Conservation (phyloP, 1,140 invertebrate species). For the Drepana arcuata region DNA sequence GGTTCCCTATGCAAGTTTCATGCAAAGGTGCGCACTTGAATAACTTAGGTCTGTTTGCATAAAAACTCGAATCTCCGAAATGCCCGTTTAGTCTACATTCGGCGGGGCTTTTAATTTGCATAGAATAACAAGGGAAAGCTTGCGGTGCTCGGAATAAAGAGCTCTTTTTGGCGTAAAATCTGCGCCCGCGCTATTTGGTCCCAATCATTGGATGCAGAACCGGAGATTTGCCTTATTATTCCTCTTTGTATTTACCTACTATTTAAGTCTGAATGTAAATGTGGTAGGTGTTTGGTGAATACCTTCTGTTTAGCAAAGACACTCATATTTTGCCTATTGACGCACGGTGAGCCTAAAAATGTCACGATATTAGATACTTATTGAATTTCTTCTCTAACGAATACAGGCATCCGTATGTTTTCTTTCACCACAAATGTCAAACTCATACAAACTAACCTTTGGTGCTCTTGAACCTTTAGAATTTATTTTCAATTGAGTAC, state of each 20-base stretch:
- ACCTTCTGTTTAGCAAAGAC: background rate
- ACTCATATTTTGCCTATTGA: background rate
- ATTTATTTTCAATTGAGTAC: too few relatives aligned
- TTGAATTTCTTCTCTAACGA: background rate
- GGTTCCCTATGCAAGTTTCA: conserved; percentile 51
- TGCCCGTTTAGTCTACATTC: conserved; percentile 48
- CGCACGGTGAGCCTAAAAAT: background rate
- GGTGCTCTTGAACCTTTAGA: too few relatives aligned
- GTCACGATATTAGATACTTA: background rate
- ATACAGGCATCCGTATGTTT: too few relatives aligned
- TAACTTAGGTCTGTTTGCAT: conserved; percentile 62
- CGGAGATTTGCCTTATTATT: conserved; percentile 6
- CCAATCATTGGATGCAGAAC: conserved; percentile 23
- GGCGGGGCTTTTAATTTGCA: conserved; percentile 49
- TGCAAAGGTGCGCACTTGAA: conserved; percentile 58
- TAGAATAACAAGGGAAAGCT: conserved; percentile 61
- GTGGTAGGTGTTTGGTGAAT: background rate
- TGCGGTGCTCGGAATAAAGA: conserved; percentile 28
- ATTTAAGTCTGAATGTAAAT: background rate
- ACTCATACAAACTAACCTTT: too few relatives aligned
- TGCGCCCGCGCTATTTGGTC: conserved; percentile 31
- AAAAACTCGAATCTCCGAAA: conserved; percentile 60
- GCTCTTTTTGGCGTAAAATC: conserved; percentile 36
- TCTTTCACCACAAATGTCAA: too few relatives aligned
- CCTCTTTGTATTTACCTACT: background rate